phyloP scores from a whole-genome alignment of 2,797 vertebrate species.

The Acanthornis magna region DNA sequence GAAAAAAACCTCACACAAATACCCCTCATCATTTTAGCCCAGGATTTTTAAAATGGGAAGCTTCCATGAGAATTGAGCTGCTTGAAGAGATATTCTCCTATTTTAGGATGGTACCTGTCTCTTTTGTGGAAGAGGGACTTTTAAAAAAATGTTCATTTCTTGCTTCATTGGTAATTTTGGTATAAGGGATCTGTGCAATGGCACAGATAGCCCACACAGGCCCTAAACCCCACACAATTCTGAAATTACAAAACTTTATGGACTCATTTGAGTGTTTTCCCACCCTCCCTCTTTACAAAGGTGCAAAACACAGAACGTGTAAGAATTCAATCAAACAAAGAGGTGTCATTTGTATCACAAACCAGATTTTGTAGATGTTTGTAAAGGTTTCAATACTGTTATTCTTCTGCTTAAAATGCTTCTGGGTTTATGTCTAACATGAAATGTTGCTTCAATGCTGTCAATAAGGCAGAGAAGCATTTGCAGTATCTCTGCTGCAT shows the following conservation, averaged over 20 bases:
- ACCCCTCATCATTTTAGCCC: background rate
- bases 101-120: background rate
- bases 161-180: background rate
- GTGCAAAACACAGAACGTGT: background rate
- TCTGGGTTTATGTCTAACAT: background rate
- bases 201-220: no score
- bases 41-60: background rate
- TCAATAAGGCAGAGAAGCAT: background rate
- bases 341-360: background rate
- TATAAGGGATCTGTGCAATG: background rate
- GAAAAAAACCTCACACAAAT: background rate
- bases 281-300: background rate
- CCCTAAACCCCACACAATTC: background rate
- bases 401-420: background rate
- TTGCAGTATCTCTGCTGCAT: background rate
- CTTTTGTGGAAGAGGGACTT: background rate
- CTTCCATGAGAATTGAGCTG: background rate
- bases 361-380: background rate
- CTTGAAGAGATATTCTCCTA: background rate
- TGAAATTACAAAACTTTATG: background rate
- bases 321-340: background rate
- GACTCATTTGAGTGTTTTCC: background rate
- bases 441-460: background rate
- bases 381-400: background rate
- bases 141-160: background rate